Evolutionary conservation across 2,888 invertebrate genomes (phyloP).

Genomic region (Microctonus hyperodae): DNA sequence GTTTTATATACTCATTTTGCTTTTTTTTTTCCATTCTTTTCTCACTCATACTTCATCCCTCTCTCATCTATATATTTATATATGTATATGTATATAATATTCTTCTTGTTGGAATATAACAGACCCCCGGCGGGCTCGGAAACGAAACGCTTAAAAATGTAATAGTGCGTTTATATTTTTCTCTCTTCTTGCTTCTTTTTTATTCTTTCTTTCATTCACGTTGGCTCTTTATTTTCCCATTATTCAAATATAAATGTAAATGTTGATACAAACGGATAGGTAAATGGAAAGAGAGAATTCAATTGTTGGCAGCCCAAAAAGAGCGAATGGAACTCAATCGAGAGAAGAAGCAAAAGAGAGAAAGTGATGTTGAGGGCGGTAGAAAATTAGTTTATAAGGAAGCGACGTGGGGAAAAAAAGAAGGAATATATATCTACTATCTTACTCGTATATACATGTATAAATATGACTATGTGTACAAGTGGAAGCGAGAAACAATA

Average conservation of each 20-base stretch:
- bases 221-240: conserved; percentile 61
- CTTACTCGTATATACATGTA: background rate
- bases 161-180: conserved; percentile 33
- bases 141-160: conserved; percentile 59
- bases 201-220: conserved; percentile 21
- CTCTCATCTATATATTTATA: conserved; percentile 17
- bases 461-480: background rate
- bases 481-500: background rate
- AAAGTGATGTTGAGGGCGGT: conserved; percentile 41
- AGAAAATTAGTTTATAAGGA: conserved; percentile 63
- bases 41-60: conserved; percentile 16
- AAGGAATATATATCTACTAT: background rate
- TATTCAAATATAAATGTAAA: conserved; percentile 65
- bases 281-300: conserved; percentile 63
- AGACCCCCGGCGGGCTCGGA: conserved; percentile 57
- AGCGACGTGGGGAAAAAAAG: conserved; percentile 51
- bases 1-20: conserved; percentile 32
- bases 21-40: conserved; percentile 32
- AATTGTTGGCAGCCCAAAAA: conserved; percentile 54
- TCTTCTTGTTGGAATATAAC: conserved; percentile 20
- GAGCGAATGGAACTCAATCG: conserved; percentile 27
- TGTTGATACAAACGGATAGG: conserved; percentile 64
- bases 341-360: conserved; percentile 31
- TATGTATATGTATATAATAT: conserved; percentile 20
- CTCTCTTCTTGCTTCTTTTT: conserved; percentile 7